Evolutionary conservation across 2,113 vertebrate species (phyloP), one percentile per base, ranked within the genome.

Genomic region (Gymnogyps californianus): DNA sequence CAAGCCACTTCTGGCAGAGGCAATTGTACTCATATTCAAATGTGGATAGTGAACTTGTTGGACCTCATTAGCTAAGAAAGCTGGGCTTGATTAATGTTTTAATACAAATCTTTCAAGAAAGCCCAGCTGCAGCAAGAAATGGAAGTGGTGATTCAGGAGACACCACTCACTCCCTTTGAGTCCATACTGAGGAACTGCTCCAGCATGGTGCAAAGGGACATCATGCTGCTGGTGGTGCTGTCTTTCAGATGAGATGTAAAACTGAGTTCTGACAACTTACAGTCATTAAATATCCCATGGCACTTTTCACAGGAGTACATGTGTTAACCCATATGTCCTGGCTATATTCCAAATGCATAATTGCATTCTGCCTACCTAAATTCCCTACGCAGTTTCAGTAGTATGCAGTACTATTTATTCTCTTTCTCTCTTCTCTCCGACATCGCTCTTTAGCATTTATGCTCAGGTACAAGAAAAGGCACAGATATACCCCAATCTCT

Each of bases 261-360:
- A 95, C 93, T 75, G 84, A 94, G 74, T 97, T 97, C 96, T 97
- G 96, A 97, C 95, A 97, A 96, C 92, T 96, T 93, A 84, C 59
- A 96, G 90, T 96, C 96, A 96, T 96, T 97, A 96, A 96, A 97
- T 97, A 97, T 97, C 95, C 93, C 94, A 94, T 96, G 87, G 96
- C 87, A 96, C 94, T 96, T 96, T 97, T 97, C 96, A 97, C 92
- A 96, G 96, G 91, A 96, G 87, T 97, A 95, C 96, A 97, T 96
- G 95, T 97, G 97, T 97, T 96, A 97, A 97, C 93, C 92, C 95
- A 97, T 96, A 96, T 96, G 96, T 97, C 92, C 95, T 95, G 96
- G 94, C 90, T 87, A 32, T 15, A 71, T 83, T 97, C 96, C 95
- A 96, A 95, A 96, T 87, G 93, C 95, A 96, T 97, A 96, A 97